Conservation (phyloP, 2,113 vertebrate genomes). For the Melanostigma gelatinosum region DNA sequence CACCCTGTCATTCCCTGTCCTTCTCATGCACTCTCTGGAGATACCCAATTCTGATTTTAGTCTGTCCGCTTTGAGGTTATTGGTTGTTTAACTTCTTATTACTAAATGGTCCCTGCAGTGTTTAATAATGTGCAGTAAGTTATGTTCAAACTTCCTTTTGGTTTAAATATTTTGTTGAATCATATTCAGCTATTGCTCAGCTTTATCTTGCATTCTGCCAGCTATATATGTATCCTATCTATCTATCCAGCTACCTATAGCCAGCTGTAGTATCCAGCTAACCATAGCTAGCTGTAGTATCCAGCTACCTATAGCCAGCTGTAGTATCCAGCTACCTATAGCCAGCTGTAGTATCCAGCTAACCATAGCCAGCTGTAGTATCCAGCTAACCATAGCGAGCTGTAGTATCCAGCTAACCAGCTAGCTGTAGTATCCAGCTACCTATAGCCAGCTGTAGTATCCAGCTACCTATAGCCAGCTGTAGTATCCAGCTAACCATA, state of each 20-base stretch:
- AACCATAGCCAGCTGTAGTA: too few species aligned
- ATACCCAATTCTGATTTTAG: neutral
- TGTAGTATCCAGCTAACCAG: too few species aligned
- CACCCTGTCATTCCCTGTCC: slow-evolving; percentile 28
- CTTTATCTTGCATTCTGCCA: neutral
- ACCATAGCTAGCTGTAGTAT: neutral
- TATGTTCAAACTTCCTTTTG: neutral
- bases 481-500: too few species aligned
- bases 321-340: neutral
- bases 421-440: too few species aligned
- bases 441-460: too few species aligned
- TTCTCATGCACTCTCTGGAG: slow-evolving; percentile 20
- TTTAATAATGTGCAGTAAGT: neutral
- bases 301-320: neutral
- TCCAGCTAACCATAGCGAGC: neutral
- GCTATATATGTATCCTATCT: neutral
- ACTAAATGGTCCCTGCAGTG: neutral
- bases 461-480: too few species aligned
- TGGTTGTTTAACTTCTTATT: slow-evolving; percentile 8
- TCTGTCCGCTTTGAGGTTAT: slow-evolving; percentile 24
- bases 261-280: neutral
- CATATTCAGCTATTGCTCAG: neutral
- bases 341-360: neutral
- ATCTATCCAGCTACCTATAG: neutral
- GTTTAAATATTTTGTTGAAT: neutral